phyloP scores from a whole-genome alignment of 2,113 vertebrate genomes.

The Mola mola region DNA sequence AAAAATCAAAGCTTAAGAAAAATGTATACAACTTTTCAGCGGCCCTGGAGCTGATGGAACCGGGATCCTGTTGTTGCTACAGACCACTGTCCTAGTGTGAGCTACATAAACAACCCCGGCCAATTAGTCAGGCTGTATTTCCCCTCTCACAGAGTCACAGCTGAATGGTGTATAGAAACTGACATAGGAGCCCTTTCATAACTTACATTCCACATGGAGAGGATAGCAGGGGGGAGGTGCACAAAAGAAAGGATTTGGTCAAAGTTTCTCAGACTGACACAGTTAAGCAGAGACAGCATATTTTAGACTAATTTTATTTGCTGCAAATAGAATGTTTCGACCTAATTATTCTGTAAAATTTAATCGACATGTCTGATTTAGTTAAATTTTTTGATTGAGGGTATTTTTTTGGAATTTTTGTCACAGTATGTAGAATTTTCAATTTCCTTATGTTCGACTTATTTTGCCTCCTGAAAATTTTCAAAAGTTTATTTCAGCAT shows the following conservation, averaged over 20 bases:
- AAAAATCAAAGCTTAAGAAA: not conserved
- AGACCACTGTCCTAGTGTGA: conserved; percentile 43
- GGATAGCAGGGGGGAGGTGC: conserved; percentile 70
- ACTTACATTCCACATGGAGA: conserved; percentile 68
- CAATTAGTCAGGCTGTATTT: conserved; percentile 28
- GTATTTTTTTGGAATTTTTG: not conserved
- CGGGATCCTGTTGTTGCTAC: conserved; percentile 57
- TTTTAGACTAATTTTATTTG: not conserved
- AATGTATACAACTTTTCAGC: not conserved
- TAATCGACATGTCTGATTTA: not conserved
- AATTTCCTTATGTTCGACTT: not conserved
- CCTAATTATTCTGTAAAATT: not conserved
- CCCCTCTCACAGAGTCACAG: conserved; percentile 58
- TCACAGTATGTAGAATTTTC: not conserved
- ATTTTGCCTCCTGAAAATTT: not conserved
- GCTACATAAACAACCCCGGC: conserved; percentile 59
- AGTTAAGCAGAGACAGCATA: conserved; percentile 6
- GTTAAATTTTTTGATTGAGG: not conserved
- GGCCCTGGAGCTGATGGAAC: conserved; percentile 16
- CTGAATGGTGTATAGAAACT: conserved; percentile 65
- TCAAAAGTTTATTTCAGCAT: not conserved
- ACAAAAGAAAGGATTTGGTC: conserved; percentile 40
- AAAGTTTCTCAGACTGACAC: conserved; percentile 22
- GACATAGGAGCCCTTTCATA: conserved; percentile 78
- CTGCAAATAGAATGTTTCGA: not conserved